These are phyloP conservation scores for Phymastichus coffea DNA, from an alignment of 1,140 invertebrate genomes.

Conservation along the genomic window DNA sequence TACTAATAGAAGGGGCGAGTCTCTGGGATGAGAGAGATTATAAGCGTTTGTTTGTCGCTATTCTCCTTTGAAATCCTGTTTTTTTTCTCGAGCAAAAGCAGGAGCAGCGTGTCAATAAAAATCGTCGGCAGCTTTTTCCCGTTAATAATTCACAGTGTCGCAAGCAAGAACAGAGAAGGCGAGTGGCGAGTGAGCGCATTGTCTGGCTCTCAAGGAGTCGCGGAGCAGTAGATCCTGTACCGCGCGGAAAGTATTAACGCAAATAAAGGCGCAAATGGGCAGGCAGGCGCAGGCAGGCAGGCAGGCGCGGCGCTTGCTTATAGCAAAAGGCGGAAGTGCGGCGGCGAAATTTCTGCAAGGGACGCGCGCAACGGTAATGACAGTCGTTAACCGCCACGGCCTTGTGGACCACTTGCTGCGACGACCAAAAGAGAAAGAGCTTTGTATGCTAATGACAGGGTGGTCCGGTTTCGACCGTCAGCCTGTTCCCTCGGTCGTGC, in stretches of 20 bases:
- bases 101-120: conserved; percentile 4
- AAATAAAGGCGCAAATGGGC: conserved; percentile 24
- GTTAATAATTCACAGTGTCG: conserved; percentile 19
- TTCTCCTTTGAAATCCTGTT: too few relatives aligned
- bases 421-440: conserved; percentile 7
- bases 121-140: not conserved
- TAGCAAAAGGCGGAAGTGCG: conserved; percentile 16
- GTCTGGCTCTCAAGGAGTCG: too few relatives aligned
- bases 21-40: too few relatives aligned
- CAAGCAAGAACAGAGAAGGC: too few relatives aligned
- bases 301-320: too few relatives aligned
- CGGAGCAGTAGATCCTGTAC: not conserved
- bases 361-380: conserved; percentile 35
- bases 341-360: conserved; percentile 13
- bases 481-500: not conserved
- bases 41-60: too few relatives aligned
- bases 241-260: not conserved
- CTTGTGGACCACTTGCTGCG: conserved; percentile 29
- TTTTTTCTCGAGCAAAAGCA: not conserved
- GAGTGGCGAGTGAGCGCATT: too few relatives aligned
- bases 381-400: conserved; percentile 40
- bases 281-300: too few relatives aligned
- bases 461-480: conserved; percentile 40
- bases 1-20: conserved; percentile 16
- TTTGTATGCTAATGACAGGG: conserved; percentile 46